Evolutionary conservation across 2,888 invertebrate species (phyloP), one percentile per base, ranked within the genome.

Genomic region (Cryptus viduatorius): DNA sequence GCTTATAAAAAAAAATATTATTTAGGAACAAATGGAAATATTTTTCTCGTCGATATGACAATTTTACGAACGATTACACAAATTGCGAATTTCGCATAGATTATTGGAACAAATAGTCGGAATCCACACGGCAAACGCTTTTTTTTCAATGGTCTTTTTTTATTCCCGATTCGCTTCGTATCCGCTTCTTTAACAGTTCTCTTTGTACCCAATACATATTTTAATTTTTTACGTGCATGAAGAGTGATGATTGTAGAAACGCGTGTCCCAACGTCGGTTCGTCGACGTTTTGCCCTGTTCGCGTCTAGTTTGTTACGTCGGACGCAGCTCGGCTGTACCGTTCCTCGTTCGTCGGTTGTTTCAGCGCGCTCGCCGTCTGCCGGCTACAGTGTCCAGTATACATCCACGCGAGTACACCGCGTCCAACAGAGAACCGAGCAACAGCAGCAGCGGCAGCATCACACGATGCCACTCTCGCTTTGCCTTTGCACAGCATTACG

Each of bases 401-500:
- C 29, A 61, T 61, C 59, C 59, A 14, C 68, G 50, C 75, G 78
- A 56, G 7, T 5, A 37, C 37, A 79, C 24, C 24, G 75, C 81
- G 56, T 65, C 65, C 83, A 67, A 81, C 79, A 77, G 72, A 77
- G 72, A 68, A 29, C 46, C 46, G 46, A 50, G 68, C 29, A 46
- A 29, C 68, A 79, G 61, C 50, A 19, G 56, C 48, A 71, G 44
- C 48, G 71, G 64, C 80, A 73, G 64, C 78, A 78, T 81, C 78
- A 83, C 83, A 82, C 72, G 79, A 83, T 76, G 82, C 84, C 79
- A 84, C 81, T 84, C 79, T 82, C 82, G 77, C 82, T 84, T 75
- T 79, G 81, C 84, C 79, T 84, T 82, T 82, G 84, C 84, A 76
- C 64, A 80, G 84, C 82, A 84, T 84, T 84, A 82, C 84, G 84